Percentiles rank a stretch among this genome's conserved stretches.
phyloP scores from a whole-genome alignment of 1,140 invertebrate species.

The Apis florea region DNA sequence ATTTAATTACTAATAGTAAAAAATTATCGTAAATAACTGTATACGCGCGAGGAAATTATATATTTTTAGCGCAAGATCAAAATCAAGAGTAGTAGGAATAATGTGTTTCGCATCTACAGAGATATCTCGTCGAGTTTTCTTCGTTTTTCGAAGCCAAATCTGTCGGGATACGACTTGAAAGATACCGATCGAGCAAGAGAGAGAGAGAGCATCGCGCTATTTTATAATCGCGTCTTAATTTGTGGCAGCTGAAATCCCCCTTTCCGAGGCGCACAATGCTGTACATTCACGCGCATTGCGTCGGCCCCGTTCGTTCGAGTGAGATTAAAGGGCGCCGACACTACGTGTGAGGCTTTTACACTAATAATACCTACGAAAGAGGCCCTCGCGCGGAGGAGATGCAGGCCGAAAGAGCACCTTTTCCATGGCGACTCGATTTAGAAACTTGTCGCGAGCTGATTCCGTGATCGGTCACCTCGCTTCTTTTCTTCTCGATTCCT shows the following conservation, averaged over 20 bases:
- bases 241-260: slow-evolving; percentile 60
- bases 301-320: slow-evolving; percentile 40
- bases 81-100: too few relatives aligned
- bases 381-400: slow-evolving; percentile 42
- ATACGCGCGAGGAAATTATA: too few relatives aligned
- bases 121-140: not conserved
- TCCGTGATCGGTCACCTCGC: too few relatives aligned
- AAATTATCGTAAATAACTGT: too few relatives aligned
- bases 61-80: too few relatives aligned
- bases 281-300: slow-evolving; percentile 63
- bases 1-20: too few relatives aligned
- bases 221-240: slow-evolving; percentile 67
- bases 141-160: not conserved
- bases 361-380: slow-evolving; percentile 68
- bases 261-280: slow-evolving; percentile 59
- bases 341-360: slow-evolving; percentile 69
- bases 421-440: slow-evolving; percentile 38
- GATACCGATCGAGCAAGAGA: slow-evolving; percentile 24
- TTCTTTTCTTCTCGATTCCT: not conserved
- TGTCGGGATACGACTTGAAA: not conserved
- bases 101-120: not conserved
- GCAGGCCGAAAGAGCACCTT: slow-evolving; percentile 25
- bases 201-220: slow-evolving; percentile 41
- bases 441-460: slow-evolving; percentile 5
- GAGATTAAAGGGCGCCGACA: slow-evolving; percentile 73